These are phyloP conservation scores for Drosophila fulvimacula DNA, from an alignment of 2,888 invertebrate species.

Conservation along the genomic window DNA sequence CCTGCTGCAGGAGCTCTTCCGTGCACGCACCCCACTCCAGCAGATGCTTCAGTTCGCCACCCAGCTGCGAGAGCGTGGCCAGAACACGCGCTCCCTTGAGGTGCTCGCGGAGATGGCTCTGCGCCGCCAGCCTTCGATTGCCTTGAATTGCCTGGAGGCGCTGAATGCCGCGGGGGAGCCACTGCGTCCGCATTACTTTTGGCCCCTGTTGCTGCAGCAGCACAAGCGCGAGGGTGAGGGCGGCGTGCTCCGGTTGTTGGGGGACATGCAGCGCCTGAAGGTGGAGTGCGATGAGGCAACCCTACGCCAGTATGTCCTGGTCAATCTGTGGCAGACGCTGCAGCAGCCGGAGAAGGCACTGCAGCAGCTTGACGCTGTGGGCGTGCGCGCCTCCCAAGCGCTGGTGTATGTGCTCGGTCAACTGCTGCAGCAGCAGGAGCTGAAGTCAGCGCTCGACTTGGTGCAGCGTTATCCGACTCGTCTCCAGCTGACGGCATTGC, in stretches of 20 bases:
- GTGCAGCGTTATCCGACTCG: slow-evolving; percentile 84
- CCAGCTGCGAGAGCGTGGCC: slow-evolving; percentile 69
- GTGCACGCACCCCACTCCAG: slow-evolving; percentile 84
- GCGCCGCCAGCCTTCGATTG: slow-evolving; percentile 73
- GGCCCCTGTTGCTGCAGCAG: slow-evolving; percentile 87
- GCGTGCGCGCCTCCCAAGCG: slow-evolving; percentile 72
- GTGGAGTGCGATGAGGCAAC: slow-evolving; percentile 87
- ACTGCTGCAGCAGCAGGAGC: slow-evolving; percentile 74
- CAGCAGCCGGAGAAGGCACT: slow-evolving; percentile 73
- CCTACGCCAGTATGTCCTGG: slow-evolving; percentile 86
- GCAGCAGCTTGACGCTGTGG: slow-evolving; percentile 73
- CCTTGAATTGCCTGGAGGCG: slow-evolving; percentile 67
- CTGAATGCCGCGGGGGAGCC: slow-evolving; percentile 64
- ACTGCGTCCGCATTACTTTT: slow-evolving; percentile 88
- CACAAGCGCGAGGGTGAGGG: slow-evolving; percentile 86
- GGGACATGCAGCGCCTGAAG: slow-evolving; percentile 86
- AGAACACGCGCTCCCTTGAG: slow-evolving; percentile 84
- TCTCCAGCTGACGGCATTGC: slow-evolving; percentile 85
- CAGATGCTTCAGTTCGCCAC: slow-evolving; percentile 81
- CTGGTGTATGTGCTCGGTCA: slow-evolving; percentile 74
- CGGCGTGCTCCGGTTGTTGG: slow-evolving; percentile 86
- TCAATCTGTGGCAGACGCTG: slow-evolving; percentile 83
- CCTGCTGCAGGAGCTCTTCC: slow-evolving; percentile 87
- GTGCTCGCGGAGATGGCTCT: slow-evolving; percentile 86
- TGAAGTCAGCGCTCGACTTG: slow-evolving; percentile 50